These are phyloP conservation scores for Melinaea marsaeus DNA, from an alignment of 2,888 invertebrate species.

Conservation along the genomic window DNA sequence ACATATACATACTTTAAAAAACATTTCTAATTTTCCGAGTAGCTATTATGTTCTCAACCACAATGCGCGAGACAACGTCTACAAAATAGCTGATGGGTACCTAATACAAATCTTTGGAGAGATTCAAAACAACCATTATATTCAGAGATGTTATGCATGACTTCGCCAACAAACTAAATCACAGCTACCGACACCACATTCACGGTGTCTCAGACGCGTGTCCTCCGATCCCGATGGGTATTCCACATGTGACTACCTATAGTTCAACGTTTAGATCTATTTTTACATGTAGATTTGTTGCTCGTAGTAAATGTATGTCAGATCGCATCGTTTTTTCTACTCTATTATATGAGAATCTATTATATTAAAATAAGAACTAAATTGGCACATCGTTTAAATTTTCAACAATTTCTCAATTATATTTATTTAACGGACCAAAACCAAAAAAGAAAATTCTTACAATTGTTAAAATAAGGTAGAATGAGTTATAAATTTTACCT, in stretches of 20 bases:
- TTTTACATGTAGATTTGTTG: conserved; percentile 67
- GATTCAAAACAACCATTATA: conserved; percentile 94
- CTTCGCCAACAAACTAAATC: conserved; percentile 90
- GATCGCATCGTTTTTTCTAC: conserved; percentile 57
- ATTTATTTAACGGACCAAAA: conserved; percentile 68
- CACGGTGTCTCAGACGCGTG: conserved; percentile 91
- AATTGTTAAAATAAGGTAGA: conserved; percentile 62
- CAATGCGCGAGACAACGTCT: conserved; percentile 95
- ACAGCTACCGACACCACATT: conserved; percentile 90
- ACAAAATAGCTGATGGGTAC: conserved; percentile 98
- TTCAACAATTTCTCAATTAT: conserved; percentile 66
- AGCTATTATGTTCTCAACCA: conserved; percentile 92
- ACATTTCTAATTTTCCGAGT: conserved; percentile 81
- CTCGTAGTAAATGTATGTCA: conserved; percentile 61
- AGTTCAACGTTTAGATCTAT: conserved; percentile 58
- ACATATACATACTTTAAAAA: too few relatives aligned
- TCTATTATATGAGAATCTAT: conserved; percentile 43
- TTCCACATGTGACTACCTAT: conserved; percentile 74
- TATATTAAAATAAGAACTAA: conserved; percentile 59
- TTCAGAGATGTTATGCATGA: conserved; percentile 96
- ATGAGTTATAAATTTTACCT: conserved; percentile 44
- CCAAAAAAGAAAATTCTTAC: conserved; percentile 45
- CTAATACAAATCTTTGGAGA: conserved; percentile 96
- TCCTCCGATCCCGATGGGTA: conserved; percentile 79
- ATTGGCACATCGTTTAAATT: conserved; percentile 63